A percentile compares a stretch with the other conserved stretches of the same genome.
Evolutionary conservation across 2,797 vertebrate species (phyloP).

Genomic region (Argya squamiceps): DNA sequence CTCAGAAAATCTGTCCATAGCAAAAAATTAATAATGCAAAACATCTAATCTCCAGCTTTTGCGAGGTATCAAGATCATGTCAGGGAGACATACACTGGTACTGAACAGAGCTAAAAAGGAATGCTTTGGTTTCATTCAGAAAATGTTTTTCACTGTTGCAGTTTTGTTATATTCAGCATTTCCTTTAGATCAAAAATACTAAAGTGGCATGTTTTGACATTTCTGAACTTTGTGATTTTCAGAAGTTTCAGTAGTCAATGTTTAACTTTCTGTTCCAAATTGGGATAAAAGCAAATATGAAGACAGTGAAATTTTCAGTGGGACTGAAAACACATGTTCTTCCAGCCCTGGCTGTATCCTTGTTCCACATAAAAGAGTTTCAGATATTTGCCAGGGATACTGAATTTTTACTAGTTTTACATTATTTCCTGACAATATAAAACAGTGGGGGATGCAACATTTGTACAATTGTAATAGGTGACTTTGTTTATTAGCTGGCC

Average conservation of each 20-base stretch:
- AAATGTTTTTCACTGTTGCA: not conserved
- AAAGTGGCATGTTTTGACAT: slow-evolving; percentile 55
- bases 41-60: not conserved
- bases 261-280: slow-evolving; percentile 41
- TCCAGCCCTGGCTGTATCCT: slow-evolving; percentile 8
- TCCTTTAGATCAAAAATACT: slow-evolving; percentile 49
- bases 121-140: slow-evolving; percentile 24
- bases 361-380: slow-evolving; percentile 38
- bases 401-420: not conserved
- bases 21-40: not conserved
- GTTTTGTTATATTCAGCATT: slow-evolving; percentile 41
- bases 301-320: slow-evolving; percentile 54
- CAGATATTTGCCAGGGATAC: slow-evolving; percentile 31
- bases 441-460: not conserved
- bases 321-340: slow-evolving; percentile 61
- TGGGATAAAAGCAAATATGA: slow-evolving; percentile 57
- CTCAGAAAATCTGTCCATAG: not conserved
- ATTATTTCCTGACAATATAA: not conserved
- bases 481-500: slow-evolving; percentile 16
- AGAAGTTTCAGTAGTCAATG: slow-evolving; percentile 41
- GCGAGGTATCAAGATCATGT: not conserved
- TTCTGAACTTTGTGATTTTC: slow-evolving; percentile 52
- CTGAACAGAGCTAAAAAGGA: not conserved
- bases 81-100: not conserved
- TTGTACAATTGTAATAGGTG: not conserved